Evolutionary conservation across 2,797 vertebrate species (phyloP).

Genomic region (Oreonectes daqikongensis): DNA sequence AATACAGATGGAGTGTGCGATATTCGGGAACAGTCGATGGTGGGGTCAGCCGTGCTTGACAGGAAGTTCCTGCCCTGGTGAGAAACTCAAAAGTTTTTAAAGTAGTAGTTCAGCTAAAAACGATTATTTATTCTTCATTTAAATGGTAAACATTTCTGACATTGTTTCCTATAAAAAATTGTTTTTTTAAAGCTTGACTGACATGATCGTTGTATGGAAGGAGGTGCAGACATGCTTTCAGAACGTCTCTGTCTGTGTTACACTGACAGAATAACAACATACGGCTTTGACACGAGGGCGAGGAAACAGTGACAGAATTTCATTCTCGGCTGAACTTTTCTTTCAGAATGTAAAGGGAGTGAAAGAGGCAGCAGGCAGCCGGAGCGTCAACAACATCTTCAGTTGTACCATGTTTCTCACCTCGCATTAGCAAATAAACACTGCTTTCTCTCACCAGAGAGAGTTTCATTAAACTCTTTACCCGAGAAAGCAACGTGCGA

Average conservation of each 20-base stretch:
- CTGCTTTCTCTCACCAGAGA: slow-evolving; percentile 47
- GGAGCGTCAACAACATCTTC: slow-evolving; percentile 56
- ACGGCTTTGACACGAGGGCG: neutral
- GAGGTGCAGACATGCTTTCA: neutral
- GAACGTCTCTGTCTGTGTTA: neutral
- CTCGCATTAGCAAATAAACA: slow-evolving; percentile 65
- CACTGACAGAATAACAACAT: neutral
- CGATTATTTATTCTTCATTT: no score
- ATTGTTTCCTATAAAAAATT: no score
- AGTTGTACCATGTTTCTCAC: slow-evolving; percentile 43
- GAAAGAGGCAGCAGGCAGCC: slow-evolving; percentile 51
- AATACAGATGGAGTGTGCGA: no score
- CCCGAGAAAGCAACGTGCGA: slow-evolving; percentile 3
- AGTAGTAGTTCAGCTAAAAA: no score
- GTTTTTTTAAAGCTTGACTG: neutral
- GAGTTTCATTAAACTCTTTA: slow-evolving; percentile 52
- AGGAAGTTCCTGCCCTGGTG: no score
- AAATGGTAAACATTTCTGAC: no score
- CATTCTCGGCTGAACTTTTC: neutral
- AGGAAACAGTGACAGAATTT: neutral
- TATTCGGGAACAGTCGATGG: no score
- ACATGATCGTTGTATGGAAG: neutral
- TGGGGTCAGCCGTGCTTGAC: no score
- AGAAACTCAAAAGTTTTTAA: no score
- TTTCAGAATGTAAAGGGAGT: slow-evolving; percentile 4